Base-by-base conservation (phyloP, 2,888 invertebrate genomes). In the Eledone cirrhosa region DNA sequence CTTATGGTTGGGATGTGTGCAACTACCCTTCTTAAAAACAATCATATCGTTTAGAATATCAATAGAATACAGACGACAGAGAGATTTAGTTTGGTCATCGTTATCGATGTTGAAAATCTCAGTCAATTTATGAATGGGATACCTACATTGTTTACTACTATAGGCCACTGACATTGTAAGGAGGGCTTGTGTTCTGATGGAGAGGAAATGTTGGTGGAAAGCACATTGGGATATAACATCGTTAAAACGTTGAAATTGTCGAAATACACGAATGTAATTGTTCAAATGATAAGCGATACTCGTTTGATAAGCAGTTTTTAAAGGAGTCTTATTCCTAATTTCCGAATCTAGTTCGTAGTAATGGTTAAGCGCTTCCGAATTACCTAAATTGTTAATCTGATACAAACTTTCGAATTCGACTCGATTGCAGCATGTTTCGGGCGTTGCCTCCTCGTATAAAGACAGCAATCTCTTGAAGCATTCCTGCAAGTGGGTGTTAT, bases 401-500 rank as follows among this genome's bases (percentile, higher is more conserved):
- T 95, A 94, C 22, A 95, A 85, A 72, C 93, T 92, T 88, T 95
- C 95, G 88, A 95, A 93, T 80, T 94, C 90, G 13, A 82, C 82
- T 80, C 84, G 83, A 84, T 86, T 82, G 4, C 47, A 41, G 47
- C 29, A 22, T n/a, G 79, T 80, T 14, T 80, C 78, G 1, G 48
- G 77, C 16, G 53, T 29, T 65, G n/a, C 59, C 31, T 80, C 69
- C 63, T 79, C 65, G 86, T 93, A 94, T 65, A 93, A 91, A 77
- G 90, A 90, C 0, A 95, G 90, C 79, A 94, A 92, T 86, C 93
- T 92, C 87, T 94, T 94, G 8, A 95, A 90, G 87, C 95, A 95
- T 90, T 95, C 95, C 80, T 93, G 91, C 77, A 95, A 90, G 87
- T 95, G 94, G 81, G 93, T 93, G 81, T 92, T 92, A 86, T 96